phyloP scores from a whole-genome alignment of 2,888 invertebrate genomes.

The Perizoma affinitatum region DNA sequence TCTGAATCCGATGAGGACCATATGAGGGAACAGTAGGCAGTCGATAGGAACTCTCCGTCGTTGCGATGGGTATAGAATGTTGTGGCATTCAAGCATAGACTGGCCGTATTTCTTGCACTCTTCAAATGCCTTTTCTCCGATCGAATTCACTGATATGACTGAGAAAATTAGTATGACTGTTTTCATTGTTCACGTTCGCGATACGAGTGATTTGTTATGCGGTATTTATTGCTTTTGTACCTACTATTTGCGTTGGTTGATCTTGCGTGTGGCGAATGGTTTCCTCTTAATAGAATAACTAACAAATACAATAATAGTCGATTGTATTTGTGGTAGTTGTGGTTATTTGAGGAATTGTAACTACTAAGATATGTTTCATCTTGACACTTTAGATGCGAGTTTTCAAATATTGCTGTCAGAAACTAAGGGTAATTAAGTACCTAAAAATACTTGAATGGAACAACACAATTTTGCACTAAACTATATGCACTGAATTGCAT shows the following conservation, averaged over 20 bases:
- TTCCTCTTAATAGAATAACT: slow-evolving; percentile 14
- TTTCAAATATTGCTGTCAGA: too few relatives aligned
- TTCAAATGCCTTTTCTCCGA: slow-evolving; percentile 66
- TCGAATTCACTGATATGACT: slow-evolving; percentile 32
- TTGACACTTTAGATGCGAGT: too few relatives aligned
- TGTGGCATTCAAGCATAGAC: slow-evolving; percentile 75
- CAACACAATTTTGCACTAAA: too few relatives aligned
- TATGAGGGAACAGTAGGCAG: slow-evolving; percentile 84
- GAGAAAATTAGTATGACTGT: slow-evolving; percentile 30
- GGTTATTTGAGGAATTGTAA: too few relatives aligned
- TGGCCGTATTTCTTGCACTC: slow-evolving; percentile 69
- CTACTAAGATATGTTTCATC: too few relatives aligned
- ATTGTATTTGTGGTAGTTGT: background rate
- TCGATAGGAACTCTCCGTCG: slow-evolving; percentile 74
- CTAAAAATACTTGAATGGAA: too few relatives aligned
- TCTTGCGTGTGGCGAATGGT: slow-evolving; percentile 30
- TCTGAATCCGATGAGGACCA: slow-evolving; percentile 81
- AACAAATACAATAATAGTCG: too few relatives aligned
- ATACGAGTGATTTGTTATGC: slow-evolving; percentile 39
- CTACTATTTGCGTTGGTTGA: slow-evolving; percentile 14
- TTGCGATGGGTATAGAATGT: slow-evolving; percentile 59
- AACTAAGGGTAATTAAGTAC: too few relatives aligned
- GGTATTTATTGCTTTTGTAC: slow-evolving; percentile 28
- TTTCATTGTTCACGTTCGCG: slow-evolving; percentile 25
- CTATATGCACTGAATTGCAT: too few relatives aligned